Conservation (phyloP, 2,888 invertebrate species). For the Protophormia terraenovae region DNA sequence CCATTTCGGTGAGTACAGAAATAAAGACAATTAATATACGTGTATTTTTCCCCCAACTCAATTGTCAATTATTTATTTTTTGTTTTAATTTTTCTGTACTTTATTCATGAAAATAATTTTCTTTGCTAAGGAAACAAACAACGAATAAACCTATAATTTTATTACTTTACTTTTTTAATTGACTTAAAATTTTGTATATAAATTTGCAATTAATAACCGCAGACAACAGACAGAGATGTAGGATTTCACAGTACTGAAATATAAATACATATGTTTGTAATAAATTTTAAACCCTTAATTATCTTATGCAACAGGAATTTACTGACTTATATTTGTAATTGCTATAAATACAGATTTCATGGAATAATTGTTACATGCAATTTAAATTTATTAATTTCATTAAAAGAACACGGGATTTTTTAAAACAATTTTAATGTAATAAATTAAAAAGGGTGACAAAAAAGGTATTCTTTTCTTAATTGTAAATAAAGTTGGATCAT, state of each 20-base stretch:
- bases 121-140: neutral
- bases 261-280: neutral
- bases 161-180: neutral
- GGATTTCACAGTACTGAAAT: neutral
- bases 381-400: neutral
- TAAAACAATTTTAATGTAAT: too few relatives aligned
- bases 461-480: too few relatives aligned
- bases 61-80: neutral
- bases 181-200: neutral
- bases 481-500: too few relatives aligned
- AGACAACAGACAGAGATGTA: neutral
- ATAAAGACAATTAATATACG: too few relatives aligned
- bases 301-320: neutral
- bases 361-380: neutral
- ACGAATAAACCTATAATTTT: neutral
- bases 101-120: neutral
- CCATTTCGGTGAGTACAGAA: constrained; percentile 84
- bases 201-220: neutral
- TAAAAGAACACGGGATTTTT: neutral
- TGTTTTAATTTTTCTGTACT: neutral
- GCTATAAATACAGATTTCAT: neutral
- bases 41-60: too few relatives aligned
- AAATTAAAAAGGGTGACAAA: too few relatives aligned
- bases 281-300: neutral
- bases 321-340: neutral